These are phyloP conservation scores for Antigone vipio DNA, from an alignment of 2,113 vertebrate genomes.

Conservation along the genomic window DNA sequence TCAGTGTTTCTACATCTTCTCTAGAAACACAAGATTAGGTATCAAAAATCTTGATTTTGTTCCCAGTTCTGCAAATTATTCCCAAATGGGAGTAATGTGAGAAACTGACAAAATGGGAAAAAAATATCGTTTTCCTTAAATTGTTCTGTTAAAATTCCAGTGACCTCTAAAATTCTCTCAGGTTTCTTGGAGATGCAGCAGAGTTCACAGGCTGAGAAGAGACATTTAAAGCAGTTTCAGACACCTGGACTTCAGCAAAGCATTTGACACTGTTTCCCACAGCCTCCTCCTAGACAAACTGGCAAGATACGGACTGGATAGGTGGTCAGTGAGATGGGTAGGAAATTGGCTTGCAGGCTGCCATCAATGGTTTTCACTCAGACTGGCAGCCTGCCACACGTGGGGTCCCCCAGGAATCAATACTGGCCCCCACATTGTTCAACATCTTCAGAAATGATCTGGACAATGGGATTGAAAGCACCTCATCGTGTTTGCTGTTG, in stretches of 20 bases:
- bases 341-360: neutral
- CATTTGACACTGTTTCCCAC: neutral
- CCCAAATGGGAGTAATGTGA: neutral
- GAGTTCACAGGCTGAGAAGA: neutral
- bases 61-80: neutral
- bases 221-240: neutral
- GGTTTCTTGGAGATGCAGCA: neutral
- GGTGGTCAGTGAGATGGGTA: fast-evolving
- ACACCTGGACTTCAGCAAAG: neutral
- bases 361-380: neutral
- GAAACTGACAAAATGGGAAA: neutral
- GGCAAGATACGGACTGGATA: neutral
- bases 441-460: neutral
- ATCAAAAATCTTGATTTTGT: neutral
- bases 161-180: neutral
- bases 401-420: neutral
- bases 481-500: neutral
- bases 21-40: neutral
- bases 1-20: neutral
- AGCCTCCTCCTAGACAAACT: neutral
- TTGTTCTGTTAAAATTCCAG: neutral
- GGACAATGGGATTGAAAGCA: neutral
- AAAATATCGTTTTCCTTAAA: neutral
- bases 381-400: neutral
- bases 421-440: too few species aligned